These are phyloP conservation scores for Montipora capricornis DNA, from an alignment of 64 coral and sea anemone genomes.

Conservation along the genomic window DNA sequence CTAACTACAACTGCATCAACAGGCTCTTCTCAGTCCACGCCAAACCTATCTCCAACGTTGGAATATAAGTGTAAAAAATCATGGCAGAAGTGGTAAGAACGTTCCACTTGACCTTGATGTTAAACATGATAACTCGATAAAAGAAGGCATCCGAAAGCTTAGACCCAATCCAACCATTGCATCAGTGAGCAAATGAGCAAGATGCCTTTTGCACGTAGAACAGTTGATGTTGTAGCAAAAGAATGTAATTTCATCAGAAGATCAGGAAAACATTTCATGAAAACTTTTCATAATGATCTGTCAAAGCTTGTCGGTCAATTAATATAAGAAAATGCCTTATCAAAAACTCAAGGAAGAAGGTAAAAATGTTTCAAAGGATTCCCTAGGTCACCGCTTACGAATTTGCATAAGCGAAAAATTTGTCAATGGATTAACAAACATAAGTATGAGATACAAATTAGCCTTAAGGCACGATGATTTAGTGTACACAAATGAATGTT, in stretches of 20 bases:
- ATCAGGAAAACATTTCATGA: slow-evolving; percentile 1
- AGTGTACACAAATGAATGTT: too few relatives aligned
- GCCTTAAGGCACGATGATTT: slow-evolving; percentile 16
- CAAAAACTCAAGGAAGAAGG: background rate
- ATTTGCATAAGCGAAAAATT: slow-evolving; percentile 2
- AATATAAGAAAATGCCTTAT: slow-evolving; percentile 11
- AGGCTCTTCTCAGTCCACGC: slow-evolving; percentile 33
- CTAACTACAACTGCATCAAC: slow-evolving; percentile 26
- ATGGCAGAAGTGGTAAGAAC: slow-evolving; percentile 13
- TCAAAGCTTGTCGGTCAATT: slow-evolving; percentile 8
- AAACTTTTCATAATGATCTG: slow-evolving; percentile 6
- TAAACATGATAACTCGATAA: slow-evolving; percentile 50
- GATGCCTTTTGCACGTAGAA: background rate
- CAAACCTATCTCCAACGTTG: slow-evolving; percentile 41
- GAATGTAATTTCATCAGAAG: background rate
- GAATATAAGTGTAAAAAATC: slow-evolving; percentile 36
- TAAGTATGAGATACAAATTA: background rate
- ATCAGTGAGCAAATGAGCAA: background rate
- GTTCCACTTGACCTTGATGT: slow-evolving; percentile 67
- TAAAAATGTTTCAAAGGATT: slow-evolving; percentile 33
- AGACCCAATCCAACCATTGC: slow-evolving; percentile 27
- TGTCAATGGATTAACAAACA: slow-evolving; percentile 48
- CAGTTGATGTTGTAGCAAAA: background rate
- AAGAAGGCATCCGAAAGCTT: slow-evolving; percentile 62
- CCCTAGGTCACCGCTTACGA: background rate